phyloP scores from a whole-genome alignment of 2,113 vertebrate species.

The Lota lota region DNA sequence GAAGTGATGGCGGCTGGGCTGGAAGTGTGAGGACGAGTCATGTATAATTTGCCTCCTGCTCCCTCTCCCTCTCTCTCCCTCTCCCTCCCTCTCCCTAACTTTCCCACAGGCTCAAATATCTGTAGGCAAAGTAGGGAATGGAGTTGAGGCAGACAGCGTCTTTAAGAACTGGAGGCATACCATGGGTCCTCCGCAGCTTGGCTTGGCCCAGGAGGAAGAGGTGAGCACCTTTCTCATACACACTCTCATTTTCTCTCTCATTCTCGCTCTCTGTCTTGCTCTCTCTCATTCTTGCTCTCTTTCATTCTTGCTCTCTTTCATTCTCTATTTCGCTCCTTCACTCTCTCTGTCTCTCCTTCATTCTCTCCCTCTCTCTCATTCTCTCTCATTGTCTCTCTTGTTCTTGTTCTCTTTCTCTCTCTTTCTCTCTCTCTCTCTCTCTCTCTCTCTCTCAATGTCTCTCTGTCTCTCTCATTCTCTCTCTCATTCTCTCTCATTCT shows the following conservation, averaged over 20 bases:
- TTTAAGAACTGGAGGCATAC: slow-evolving; percentile 73
- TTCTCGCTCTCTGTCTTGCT: too few species aligned
- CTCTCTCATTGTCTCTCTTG: too few species aligned
- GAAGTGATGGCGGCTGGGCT: too few species aligned
- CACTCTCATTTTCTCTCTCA: too few species aligned
- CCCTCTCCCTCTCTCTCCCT: background rate
- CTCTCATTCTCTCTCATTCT: background rate
- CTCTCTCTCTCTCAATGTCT: background rate
- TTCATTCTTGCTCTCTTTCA: background rate
- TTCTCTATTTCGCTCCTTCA: background rate
- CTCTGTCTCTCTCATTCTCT: background rate
- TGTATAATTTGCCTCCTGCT: background rate
- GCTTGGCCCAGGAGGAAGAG: slow-evolving; percentile 56
- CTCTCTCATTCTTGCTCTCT: background rate
- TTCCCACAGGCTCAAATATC: slow-evolving; percentile 43
- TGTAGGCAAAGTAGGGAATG: slow-evolving; percentile 55
- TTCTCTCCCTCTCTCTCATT: too few species aligned
- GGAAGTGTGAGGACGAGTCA: too few species aligned
- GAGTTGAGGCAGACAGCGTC: slow-evolving; percentile 39
- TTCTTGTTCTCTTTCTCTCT: too few species aligned
- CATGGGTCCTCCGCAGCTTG: slow-evolving; percentile 50
- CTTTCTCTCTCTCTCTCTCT: background rate
- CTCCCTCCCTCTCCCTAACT: background rate
- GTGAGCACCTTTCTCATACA: slow-evolving; percentile 40
- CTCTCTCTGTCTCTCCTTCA: background rate